phyloP scores from a whole-genome alignment of 2,888 invertebrate species.

The Cenopis cana region DNA sequence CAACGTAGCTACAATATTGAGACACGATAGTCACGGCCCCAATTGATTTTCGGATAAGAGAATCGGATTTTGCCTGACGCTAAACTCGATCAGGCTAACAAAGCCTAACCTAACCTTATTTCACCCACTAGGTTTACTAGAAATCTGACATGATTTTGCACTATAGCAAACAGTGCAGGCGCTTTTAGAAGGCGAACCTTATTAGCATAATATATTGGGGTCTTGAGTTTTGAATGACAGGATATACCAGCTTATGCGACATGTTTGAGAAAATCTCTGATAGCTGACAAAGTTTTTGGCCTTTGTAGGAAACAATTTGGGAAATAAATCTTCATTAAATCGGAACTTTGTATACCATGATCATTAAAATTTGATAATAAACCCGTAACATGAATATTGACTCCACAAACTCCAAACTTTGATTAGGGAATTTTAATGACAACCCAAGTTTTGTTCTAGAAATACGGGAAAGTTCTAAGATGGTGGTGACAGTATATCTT shows the following conservation, averaged over 20 bases:
- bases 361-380: conserved; percentile 39
- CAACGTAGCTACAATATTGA: conserved; percentile 8
- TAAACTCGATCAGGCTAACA: conserved; percentile 41
- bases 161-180: conserved; percentile 39
- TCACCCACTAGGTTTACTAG: conserved; percentile 38
- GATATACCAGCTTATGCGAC: not conserved
- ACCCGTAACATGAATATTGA: conserved; percentile 38
- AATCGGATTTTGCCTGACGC: conserved; percentile 39
- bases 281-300: not conserved
- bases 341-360: conserved; percentile 29
- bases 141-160: conserved; percentile 44
- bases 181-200: conserved; percentile 35
- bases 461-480: conserved; percentile 39
- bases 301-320: not conserved
- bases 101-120: conserved; percentile 42
- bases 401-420: conserved; percentile 37
- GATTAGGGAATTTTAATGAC: conserved; percentile 43
- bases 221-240: conserved; percentile 20
- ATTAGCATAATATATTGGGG: conserved; percentile 41
- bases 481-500: conserved; percentile 37
- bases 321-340: conserved; percentile 29
- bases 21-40: conserved; percentile 16
- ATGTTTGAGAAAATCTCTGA: conserved; percentile 5
- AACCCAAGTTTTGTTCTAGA: conserved; percentile 36
- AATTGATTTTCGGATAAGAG: conserved; percentile 42